These are phyloP conservation scores for Dicrostonyx torquatus DNA, from an alignment of 2,797 vertebrate genomes.

Conservation along the genomic window DNA sequence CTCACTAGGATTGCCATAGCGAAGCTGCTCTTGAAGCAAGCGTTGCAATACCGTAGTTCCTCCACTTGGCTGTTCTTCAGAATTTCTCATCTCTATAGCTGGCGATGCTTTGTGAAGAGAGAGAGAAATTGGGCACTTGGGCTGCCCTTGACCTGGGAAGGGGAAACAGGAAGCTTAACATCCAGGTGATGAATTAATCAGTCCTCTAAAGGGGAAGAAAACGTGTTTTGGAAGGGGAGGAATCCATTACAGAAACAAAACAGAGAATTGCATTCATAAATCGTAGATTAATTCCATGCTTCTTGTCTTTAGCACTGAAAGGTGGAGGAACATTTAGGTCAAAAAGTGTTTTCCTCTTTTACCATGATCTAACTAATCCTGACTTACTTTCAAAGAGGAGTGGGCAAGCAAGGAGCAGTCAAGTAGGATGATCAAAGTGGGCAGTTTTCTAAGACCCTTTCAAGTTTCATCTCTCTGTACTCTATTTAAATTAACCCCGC, in stretches of 20 bases:
- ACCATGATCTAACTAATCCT: constrained; percentile 46
- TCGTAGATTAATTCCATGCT: constrained; percentile 32
- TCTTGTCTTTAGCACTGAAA: constrained; percentile 55
- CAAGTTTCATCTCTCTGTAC: constrained; percentile 31
- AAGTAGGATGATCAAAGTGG: constrained; percentile 5
- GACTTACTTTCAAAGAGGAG: constrained; percentile 51
- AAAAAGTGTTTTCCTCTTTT: constrained; percentile 39
- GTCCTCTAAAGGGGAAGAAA: constrained; percentile 65
- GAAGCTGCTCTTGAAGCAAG: constrained; percentile 98
- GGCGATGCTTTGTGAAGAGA: constrained; percentile 86
- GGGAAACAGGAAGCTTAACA: constrained; percentile 84
- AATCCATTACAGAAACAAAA: constrained; percentile 63
- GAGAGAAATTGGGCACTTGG: constrained; percentile 84
- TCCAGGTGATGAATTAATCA: constrained; percentile 66
- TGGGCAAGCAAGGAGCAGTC: constrained; percentile 34
- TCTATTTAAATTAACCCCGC: constrained; percentile 36
- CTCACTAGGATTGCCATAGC: constrained; percentile 92
- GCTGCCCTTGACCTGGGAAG: constrained; percentile 87
- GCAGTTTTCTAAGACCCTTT: constrained; percentile 43
- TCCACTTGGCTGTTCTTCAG: constrained; percentile 91
- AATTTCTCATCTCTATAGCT: constrained; percentile 95
- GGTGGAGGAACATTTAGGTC: constrained; percentile 27
- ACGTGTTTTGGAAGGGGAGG: constrained; percentile 25
- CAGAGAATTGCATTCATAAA: constrained; percentile 56
- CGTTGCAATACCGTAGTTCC: constrained; percentile 96